Base-by-base conservation (phyloP, 2,797 vertebrate species). In the Gouania willdenowi region DNA sequence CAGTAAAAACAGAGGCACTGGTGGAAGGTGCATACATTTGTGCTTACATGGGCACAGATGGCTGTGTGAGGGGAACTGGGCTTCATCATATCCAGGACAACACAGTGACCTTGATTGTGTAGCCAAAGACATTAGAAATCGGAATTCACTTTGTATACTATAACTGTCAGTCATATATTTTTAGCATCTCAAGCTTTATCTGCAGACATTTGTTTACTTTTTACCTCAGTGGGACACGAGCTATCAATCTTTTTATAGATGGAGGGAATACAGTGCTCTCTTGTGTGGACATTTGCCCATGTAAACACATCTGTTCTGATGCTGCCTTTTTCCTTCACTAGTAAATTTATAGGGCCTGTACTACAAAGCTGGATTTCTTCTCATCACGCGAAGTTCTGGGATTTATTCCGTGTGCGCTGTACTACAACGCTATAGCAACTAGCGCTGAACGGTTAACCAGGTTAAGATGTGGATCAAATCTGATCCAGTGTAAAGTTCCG, bases 71-170 rank as follows among this genome's bases (percentile, higher is more conserved):
- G 33, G 40, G 16, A 47, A 15, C 27, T 38, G 44, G 36, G 51
- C 32, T 13, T 36, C 60, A 55, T 68, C 35, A 49, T 30, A 55
- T 51, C 35, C 47, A 50, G 51, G 42, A 65, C 59, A 56, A 47
- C 55, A 71, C 49, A 8, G 41, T 56, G 53, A 62, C 64, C 49
- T 15, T 46, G 28, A 62, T 56, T 57, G 49, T 59, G 37, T 44
- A 22, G 37, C 41, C 52, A 67, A 67, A n/a, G n/a, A n/a, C n/a
- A n/a, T n/a, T n/a, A n/a, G n/a, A n/a, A n/a, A n/a, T n/a, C n/a
- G n/a, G n/a, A n/a, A n/a, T n/a, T n/a, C n/a, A n/a, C n/a, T n/a
- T n/a, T n/a, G n/a, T n/a, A n/a, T n/a, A n/a, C n/a, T n/a, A n/a
- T 2, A 13, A 17, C 22, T 20, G 19, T 21, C 19, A 27, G n/a